Percentiles rank a stretch among this genome's conserved stretches.
Conservation (phyloP, 2,888 invertebrate genomes). For the Phengaris arion region DNA sequence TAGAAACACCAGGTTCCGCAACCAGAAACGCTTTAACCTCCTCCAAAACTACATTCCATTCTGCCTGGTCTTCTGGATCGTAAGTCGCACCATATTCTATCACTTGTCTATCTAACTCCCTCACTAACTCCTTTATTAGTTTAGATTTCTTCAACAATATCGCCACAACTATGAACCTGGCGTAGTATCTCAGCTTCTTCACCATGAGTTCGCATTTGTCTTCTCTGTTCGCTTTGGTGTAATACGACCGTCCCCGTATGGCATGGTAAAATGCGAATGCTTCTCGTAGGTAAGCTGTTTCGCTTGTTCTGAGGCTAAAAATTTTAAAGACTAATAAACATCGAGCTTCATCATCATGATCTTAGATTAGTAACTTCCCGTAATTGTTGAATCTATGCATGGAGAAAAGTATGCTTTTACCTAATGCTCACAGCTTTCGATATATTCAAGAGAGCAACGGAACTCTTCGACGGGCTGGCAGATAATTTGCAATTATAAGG, state of each 20-base stretch:
- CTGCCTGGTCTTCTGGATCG: conserved; percentile 97
- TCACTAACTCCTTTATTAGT: conserved; percentile 92
- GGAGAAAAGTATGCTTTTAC: no score
- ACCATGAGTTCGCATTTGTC: conserved; percentile 97
- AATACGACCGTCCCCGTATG: conserved; percentile 95
- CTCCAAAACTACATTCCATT: conserved; percentile 96
- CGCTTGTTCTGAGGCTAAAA: conserved; percentile 94
- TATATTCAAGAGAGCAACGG: no score
- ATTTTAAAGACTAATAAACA: conserved; percentile 21
- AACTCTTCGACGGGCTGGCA: no score
- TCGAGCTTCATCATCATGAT: not conserved
- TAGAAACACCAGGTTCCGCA: conserved; percentile 93
- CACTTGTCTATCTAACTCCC: conserved; percentile 95
- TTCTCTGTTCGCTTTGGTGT: conserved; percentile 95
- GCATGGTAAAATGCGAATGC: conserved; percentile 98
- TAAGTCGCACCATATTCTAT: conserved; percentile 97
- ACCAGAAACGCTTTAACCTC: conserved; percentile 97
- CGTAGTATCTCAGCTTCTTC: conserved; percentile 96
- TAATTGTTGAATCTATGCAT: no score
- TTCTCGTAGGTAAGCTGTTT: conserved; percentile 97
- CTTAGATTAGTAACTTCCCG: not conserved
- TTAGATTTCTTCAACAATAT: conserved; percentile 95
- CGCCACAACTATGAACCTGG: conserved; percentile 97
- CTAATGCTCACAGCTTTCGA: no score
- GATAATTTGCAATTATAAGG: no score